Percentiles rank a stretch among this genome's conserved stretches.
phyloP scores from a whole-genome alignment of 1,140 invertebrate species.

The Drosophila subpulchrella region DNA sequence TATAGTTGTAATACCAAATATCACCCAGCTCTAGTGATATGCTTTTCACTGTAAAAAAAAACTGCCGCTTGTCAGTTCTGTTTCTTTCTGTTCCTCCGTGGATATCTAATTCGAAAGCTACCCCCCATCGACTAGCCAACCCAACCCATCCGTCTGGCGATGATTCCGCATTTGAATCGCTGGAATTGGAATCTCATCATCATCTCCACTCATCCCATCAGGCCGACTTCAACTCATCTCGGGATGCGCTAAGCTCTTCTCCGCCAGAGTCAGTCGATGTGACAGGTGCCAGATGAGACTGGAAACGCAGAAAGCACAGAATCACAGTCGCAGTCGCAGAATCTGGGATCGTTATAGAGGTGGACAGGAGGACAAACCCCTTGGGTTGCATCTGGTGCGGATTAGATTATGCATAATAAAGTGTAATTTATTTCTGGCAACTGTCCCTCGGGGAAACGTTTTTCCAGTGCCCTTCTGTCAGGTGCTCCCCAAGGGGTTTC shows the following conservation, averaged over 20 bases:
- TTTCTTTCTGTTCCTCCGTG: neutral
- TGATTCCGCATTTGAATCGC: neutral
- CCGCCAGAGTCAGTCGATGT: conserved; percentile 25
- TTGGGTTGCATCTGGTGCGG: conserved; percentile 69
- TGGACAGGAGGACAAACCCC: neutral
- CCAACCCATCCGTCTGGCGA: neutral
- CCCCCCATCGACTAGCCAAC: conserved; percentile 14
- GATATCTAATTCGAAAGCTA: conserved; percentile 18
- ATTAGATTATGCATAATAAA: conserved; percentile 83
- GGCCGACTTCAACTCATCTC: conserved; percentile 4
- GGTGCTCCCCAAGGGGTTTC: conserved; percentile 45
- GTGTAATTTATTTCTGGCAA: conserved; percentile 81
- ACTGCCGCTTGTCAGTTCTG: conserved; percentile 9
- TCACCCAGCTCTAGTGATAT: neutral
- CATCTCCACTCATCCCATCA: conserved; percentile 14
- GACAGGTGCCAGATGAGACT: conserved; percentile 47
- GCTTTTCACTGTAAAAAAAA: neutral
- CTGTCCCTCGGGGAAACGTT: conserved; percentile 33
- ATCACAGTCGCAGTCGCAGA: neutral
- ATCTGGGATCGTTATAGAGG: conserved; percentile 5
- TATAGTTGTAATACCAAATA: neutral
- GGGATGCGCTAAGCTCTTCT: conserved; percentile 30
- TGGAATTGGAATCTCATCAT: conserved; percentile 28
- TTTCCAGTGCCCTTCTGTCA: conserved; percentile 10
- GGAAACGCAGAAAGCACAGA: neutral